Evolutionary conservation across 2,113 vertebrate species (phyloP).

Genomic region (Danio rerio): GRCz12tu NC_133192.1:53362501-53363000

Average conservation of each 20-base stretch:
- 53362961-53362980: neutral
- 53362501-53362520: no score
- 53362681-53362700: neutral
- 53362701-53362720: neutral
- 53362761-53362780: neutral
- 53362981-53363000: neutral
- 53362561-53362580: no score
- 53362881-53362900: neutral
- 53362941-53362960: neutral
- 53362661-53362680: neutral
- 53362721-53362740: neutral
- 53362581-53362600: no score
- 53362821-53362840: neutral
- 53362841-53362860: neutral
- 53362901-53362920: neutral
- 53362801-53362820: neutral
- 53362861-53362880: neutral
- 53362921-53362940: neutral
- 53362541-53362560: no score
- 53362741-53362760: neutral
- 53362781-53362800: neutral
- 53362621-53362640: no score
- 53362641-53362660: no score
- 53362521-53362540: no score
- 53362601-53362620: no score